Percentiles rank a stretch among this genome's conserved stretches.
Evolutionary conservation across 2,113 vertebrate species (phyloP).

Genomic region (Aspidoscelis tigris): DNA sequence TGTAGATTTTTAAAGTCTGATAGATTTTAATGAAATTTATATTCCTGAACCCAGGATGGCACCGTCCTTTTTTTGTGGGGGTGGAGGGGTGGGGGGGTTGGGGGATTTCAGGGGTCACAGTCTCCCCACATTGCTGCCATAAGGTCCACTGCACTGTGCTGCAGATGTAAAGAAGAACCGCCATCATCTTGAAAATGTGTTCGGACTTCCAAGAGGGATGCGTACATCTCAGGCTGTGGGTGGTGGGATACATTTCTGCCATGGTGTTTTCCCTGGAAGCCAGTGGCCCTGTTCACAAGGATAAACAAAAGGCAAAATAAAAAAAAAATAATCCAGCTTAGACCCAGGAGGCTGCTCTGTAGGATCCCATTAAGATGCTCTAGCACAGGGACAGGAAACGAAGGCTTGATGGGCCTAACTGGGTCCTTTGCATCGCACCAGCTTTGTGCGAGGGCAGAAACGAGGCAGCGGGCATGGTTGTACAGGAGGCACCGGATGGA

Average conservation of each 20-base stretch:
- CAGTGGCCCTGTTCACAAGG: not conserved
- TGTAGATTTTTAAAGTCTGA: conserved; percentile 78
- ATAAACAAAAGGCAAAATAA: not conserved
- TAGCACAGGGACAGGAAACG: not conserved
- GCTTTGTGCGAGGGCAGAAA: not conserved
- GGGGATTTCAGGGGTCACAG: not conserved
- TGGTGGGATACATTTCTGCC: not conserved
- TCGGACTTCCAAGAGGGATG: not conserved
- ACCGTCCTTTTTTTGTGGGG: conserved; percentile 65
- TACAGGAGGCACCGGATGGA: not conserved
- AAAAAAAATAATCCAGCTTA: not conserved
- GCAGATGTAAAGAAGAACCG: not conserved
- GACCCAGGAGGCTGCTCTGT: not conserved
- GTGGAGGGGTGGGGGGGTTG: conserved; percentile 50
- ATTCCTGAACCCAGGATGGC: conserved; percentile 72
- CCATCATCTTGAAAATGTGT: too few relatives aligned
- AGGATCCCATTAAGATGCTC: not conserved
- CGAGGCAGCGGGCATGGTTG: not conserved
- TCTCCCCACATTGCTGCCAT: not conserved
- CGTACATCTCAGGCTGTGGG: not conserved
- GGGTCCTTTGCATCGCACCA: not conserved
- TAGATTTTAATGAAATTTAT: conserved; percentile 86
- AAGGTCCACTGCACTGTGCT: not conserved
- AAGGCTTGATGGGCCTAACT: rapidly evolving
- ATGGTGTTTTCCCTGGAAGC: not conserved